Base-by-base conservation (phyloP, 35 echinoderm and acorn worm genomes). In the Ophiothrix spiculata region DNA sequence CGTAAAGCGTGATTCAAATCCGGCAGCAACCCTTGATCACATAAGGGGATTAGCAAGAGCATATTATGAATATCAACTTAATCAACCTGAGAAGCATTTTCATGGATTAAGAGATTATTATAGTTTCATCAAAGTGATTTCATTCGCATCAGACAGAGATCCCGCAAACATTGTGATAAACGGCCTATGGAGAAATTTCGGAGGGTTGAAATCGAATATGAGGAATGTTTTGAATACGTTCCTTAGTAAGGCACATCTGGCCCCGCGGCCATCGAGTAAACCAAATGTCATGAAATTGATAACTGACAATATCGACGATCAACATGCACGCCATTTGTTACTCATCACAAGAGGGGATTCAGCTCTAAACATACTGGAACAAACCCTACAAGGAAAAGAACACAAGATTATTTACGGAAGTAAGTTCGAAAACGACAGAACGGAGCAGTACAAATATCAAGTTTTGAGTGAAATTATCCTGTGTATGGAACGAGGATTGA, bases 81-180 rank as follows among this genome's bases (percentile, higher is more conserved):
- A 15, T 16, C 69, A 76, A 40, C 6, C 29, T 14, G 39, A 75
- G 42, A 75, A 11, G 12, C 75, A 86, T 40, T 86, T 86, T 16
- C 84, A 86, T 77, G 84, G 84, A n/a, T 40, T 86, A 28, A 35
- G 84, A 19, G 84, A 86, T 46, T 86, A 86, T 37, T 86, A 86
- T 77, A 76, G 34, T 32, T 73, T 86, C 19, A 49, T 86, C 36
- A 86, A 86, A 75, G 32, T 33, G 35, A 74, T 85, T 4, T 49
- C 63, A 19, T 15, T 85, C 31, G 32, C 32, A 6, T n/a, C n/a
- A n/a, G n/a, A n/a, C n/a, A n/a, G n/a, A n/a, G 42, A 49, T 6
- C 42, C 42, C 6, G 42, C 6, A 10, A 19, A 49, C 25, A 64
- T 56, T 0, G 35, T 85, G 11, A 56, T 74, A 39, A 69, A 23